Evolutionary conservation across 2,797 vertebrate genomes (phyloP).

Genomic region (Fistularia commersonii): DNA sequence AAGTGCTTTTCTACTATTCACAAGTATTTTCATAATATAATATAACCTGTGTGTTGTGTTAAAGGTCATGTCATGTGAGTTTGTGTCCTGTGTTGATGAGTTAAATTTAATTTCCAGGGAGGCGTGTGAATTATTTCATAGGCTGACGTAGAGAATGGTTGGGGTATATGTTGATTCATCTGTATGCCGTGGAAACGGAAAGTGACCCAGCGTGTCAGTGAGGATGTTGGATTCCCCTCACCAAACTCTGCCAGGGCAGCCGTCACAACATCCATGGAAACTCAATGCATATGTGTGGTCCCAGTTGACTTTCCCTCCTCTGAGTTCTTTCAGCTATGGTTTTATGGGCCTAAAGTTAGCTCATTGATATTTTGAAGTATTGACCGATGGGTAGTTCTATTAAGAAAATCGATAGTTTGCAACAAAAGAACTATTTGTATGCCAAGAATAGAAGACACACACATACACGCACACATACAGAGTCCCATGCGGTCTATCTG

Average conservation of each 20-base stretch:
- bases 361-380: conserved; percentile 34
- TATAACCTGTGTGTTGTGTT: too few relatives aligned
- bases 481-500: conserved; percentile 21
- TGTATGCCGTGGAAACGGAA: neutral
- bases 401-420: conserved; percentile 45
- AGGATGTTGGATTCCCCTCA: neutral
- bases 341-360: conserved; percentile 13
- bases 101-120: too few relatives aligned
- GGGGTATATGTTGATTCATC: neutral
- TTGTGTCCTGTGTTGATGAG: too few relatives aligned
- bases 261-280: conserved; percentile 18
- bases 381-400: conserved; percentile 30
- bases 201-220: neutral
- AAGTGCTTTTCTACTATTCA: neutral
- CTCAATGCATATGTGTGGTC: conserved; percentile 5
- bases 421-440: conserved; percentile 21
- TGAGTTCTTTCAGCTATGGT: neutral
- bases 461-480: conserved; percentile 12
- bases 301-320: conserved; percentile 7
- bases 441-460: conserved; percentile 40
- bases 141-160: neutral
- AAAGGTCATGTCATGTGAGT: too few relatives aligned
- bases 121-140: too few relatives aligned
- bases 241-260: neutral
- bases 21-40: too few relatives aligned